Evolutionary conservation across 2,888 invertebrate species (phyloP), one percentile per base, ranked within the genome.

Genomic region (Andrena praecox): DNA sequence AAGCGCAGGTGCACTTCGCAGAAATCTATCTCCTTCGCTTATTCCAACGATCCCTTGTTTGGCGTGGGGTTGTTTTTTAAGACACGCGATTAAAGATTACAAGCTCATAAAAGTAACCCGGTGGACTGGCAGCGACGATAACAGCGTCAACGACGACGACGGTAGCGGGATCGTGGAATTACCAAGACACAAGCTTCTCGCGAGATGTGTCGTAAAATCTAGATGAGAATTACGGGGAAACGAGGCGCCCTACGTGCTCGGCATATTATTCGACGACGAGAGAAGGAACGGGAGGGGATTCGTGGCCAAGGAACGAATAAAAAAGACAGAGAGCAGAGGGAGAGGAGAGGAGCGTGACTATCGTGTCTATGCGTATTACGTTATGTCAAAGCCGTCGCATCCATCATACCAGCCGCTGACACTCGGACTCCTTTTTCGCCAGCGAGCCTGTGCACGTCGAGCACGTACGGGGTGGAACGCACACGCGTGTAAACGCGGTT

Each of bases 381-480:
- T 89, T 89, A 87, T 89, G 91, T 91, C 91, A 90, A 92, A 92
- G 88, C 90, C 90, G 85, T 87, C 90, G 87, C 91, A 92, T 93
- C 91, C 90, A 92, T 93, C 93, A 92, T 90, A 87, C 24, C 74
- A 78, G 62, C 71, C 85, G 76, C 60, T 70, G 87, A 84, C 87
- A 82, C 76, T 75, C 78, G 75, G 74, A 69, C 63, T 80, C 63
- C 42, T 82, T 85, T 80, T 74, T 70, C 78, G 75, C 68, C 72
- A 12, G 48, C n/a, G 68, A 48, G 52, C 33, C 16, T 42, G 56
- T 42, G 72, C 59, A 8, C 48, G 42, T 1, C 20, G 20, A 10
- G 35, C 63, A 12, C 56, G 56, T 24, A 4, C 24, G 1, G 24
- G 56, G 42, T 4, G 24, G 56, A 56, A 12, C 20, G 42, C 60